Conservation (phyloP, 1,140 invertebrate genomes). For the Aphaenogaster floridana region DNA sequence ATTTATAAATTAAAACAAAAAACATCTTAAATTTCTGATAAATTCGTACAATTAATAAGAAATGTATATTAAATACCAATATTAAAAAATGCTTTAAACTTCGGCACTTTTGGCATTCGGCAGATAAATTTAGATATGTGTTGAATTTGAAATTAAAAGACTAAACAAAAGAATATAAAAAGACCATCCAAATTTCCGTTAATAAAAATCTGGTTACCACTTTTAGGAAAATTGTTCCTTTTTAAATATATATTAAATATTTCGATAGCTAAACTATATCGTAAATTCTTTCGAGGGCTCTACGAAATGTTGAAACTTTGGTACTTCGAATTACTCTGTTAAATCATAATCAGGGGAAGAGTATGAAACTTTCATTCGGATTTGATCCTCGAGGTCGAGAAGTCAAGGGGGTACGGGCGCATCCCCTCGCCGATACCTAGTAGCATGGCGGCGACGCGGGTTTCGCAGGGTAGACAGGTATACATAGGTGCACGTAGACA, state of each 20-base stretch:
- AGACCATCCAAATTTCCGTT: neutral
- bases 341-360: constrained; percentile 11
- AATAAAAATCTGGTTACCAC: neutral
- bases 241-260: constrained; percentile 3
- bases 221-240: neutral
- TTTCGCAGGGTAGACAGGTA: constrained; percentile 22
- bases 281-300: neutral
- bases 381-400: constrained; percentile 4
- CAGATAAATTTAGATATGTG: neutral
- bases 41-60: neutral
- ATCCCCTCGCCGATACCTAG: constrained; percentile 19
- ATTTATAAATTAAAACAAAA: neutral
- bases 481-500: constrained; percentile 22
- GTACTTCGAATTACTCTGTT: neutral
- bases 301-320: neutral
- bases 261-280: neutral
- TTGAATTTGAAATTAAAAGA: constrained; percentile 7
- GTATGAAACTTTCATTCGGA: constrained; percentile 7
- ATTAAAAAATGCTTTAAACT: neutral
- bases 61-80: neutral
- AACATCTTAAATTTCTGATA: neutral
- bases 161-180: neutral
- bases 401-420: constrained; percentile 36
- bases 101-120: neutral
- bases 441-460: constrained; percentile 48